These are phyloP conservation scores for Hyles euphorbiae DNA, from an alignment of 1,140 invertebrate species.

Conservation along the genomic window DNA sequence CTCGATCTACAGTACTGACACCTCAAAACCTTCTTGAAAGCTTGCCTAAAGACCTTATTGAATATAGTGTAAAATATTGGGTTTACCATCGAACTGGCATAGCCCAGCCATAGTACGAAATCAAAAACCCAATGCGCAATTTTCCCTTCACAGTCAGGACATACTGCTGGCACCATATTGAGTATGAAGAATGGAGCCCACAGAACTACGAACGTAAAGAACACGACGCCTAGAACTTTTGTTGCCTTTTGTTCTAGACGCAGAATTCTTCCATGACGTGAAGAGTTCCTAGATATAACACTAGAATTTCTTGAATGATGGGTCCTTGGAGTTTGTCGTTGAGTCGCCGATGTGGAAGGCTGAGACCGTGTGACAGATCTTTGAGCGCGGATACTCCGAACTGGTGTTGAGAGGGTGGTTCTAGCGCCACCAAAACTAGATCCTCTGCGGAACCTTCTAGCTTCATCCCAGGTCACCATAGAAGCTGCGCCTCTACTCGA, in stretches of 20 bases:
- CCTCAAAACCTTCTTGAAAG: conserved; percentile 91
- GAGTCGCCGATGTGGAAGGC: conserved; percentile 70
- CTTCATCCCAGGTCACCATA: conserved; percentile 80
- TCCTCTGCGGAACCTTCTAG: conserved; percentile 66
- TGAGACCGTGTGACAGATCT: conserved; percentile 52
- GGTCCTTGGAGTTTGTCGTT: conserved; percentile 77
- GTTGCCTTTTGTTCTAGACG: conserved; percentile 93
- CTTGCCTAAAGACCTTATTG: conserved; percentile 93
- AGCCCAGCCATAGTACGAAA: conserved; percentile 93
- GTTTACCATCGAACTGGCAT: conserved; percentile 95
- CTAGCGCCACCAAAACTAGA: conserved; percentile 79
- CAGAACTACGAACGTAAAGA: conserved; percentile 94
- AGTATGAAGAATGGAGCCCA: conserved; percentile 96
- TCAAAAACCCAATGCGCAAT: conserved; percentile 88
- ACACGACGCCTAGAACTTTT: conserved; percentile 94
- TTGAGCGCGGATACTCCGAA: conserved; percentile 59
- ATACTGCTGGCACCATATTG: conserved; percentile 88
- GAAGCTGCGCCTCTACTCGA: conserved; percentile 61
- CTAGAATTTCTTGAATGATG: conserved; percentile 86
- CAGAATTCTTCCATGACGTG: conserved; percentile 87
- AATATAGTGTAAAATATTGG: conserved; percentile 97
- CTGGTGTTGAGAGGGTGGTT: conserved; percentile 66
- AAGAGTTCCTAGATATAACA: conserved; percentile 86
- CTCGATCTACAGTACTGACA: conserved; percentile 82
- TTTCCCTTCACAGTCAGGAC: conserved; percentile 83